Evolutionary conservation across 2,113 vertebrate species (phyloP).

Genomic region (Damaliscus lunatus): DNA sequence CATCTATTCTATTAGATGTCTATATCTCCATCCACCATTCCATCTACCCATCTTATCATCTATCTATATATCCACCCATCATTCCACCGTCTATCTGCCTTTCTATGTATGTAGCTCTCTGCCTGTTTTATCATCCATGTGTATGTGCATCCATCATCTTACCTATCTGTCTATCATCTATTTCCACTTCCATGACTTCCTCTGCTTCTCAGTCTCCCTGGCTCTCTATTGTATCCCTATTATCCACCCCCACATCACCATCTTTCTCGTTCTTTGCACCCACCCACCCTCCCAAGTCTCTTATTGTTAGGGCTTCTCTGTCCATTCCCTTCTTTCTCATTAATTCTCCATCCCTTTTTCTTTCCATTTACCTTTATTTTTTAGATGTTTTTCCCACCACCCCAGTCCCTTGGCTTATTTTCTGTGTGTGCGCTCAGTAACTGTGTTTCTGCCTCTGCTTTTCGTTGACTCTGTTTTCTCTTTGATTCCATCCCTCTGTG

Average conservation of each 20-base stretch:
- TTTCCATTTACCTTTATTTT: background rate
- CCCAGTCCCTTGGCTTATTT: background rate
- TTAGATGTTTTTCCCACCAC: background rate
- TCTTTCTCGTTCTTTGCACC: background rate
- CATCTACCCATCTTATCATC: fast-evolving
- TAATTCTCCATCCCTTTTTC: background rate
- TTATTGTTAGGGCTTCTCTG: background rate
- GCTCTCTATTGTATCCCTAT: background rate
- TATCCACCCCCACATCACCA: background rate
- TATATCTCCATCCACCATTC: background rate
- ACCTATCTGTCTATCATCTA: background rate
- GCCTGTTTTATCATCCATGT: background rate
- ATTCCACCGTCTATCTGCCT: fast-evolving
- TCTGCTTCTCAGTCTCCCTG: background rate
- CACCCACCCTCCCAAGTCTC: fast-evolving
- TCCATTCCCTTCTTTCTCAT: background rate
- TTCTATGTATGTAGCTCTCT: background rate
- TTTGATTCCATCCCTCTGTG: background rate
- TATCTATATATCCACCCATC: fast-evolving
- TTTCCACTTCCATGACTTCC: background rate
- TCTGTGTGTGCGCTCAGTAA: fast-evolving
- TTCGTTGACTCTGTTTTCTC: background rate
- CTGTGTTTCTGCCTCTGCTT: background rate
- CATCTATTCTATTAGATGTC: background rate
- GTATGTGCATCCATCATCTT: background rate